Conservation (phyloP, 1,140 invertebrate genomes). For the Gryllus bimaculatus region DNA sequence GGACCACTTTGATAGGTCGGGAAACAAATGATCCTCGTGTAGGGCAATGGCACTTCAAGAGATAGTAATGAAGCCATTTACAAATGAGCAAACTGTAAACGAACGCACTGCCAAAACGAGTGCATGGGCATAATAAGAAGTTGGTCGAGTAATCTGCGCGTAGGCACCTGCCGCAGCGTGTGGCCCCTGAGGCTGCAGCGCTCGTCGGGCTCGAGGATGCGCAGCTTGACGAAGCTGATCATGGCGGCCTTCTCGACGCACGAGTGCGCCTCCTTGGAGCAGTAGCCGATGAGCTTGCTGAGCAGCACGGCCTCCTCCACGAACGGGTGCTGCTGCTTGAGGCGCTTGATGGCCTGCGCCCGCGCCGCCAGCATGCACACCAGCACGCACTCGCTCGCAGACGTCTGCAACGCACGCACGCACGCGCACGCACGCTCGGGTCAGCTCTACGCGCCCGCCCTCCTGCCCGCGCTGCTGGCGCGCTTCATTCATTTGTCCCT, state of each 20-base stretch:
- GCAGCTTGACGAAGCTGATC: constrained; percentile 95
- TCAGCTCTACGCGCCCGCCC: no score
- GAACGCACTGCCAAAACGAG: no score
- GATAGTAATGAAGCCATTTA: no score
- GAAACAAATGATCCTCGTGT: no score
- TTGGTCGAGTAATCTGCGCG: no score
- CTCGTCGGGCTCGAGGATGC: constrained; percentile 94
- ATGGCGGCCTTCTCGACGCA: constrained; percentile 99
- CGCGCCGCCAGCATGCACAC: constrained; percentile 91
- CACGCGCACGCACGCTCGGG: no score
- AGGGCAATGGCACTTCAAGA: no score
- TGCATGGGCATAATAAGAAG: no score
- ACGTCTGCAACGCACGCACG: constrained; percentile 60
- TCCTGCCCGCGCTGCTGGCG: no score
- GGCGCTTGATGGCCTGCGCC: constrained; percentile 80
- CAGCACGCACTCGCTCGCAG: constrained; percentile 94
- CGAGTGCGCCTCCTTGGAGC: constrained; percentile 92
- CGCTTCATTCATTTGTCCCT: no score
- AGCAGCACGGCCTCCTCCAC: constrained; percentile 90
- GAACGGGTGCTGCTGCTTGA: constrained; percentile 82
- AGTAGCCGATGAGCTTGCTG: constrained; percentile 92
- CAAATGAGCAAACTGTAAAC: no score
- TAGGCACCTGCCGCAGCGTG: constrained; percentile 64
- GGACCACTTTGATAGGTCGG: no score
- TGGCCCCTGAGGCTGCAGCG: constrained; percentile 82